Percentiles rank a stretch among this genome's conserved stretches.
Conservation (phyloP, 1,140 invertebrate species). For the Drosophila insularis region DNA sequence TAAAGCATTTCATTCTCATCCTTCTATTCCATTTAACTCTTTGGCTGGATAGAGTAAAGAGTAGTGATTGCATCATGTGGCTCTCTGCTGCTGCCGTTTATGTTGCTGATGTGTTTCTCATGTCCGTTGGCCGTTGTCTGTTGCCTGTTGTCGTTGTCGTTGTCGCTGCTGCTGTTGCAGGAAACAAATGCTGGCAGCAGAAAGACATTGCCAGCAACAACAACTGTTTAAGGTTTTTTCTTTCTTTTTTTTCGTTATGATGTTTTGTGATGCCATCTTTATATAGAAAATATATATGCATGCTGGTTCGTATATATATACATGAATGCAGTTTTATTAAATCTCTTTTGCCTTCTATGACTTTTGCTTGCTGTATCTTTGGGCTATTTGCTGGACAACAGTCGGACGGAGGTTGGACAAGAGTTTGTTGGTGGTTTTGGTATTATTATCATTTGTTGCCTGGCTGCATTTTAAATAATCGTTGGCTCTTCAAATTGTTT, state of each 20-base stretch:
- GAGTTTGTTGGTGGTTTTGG: constrained; percentile 26
- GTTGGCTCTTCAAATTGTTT: constrained; percentile 75
- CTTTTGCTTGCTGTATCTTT: constrained; percentile 57
- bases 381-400: constrained; percentile 46
- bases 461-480: constrained; percentile 78
- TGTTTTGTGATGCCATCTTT: constrained; percentile 5
- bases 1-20: background rate
- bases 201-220: constrained; percentile 24
- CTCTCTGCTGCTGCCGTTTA: background rate
- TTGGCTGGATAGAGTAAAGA: background rate
- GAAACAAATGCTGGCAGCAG: constrained; percentile 34
- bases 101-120: constrained; percentile 7
- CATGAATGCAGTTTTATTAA: constrained; percentile 62
- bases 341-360: constrained; percentile 59
- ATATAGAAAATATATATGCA: constrained; percentile 26
- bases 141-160: constrained; percentile 13
- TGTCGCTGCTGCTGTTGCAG: constrained; percentile 31
- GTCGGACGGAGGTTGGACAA: no score
- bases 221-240: constrained; percentile 36
- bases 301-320: constrained; percentile 20
- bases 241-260: constrained; percentile 16
- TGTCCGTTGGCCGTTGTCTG: constrained; percentile 1
- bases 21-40: background rate
- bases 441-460: constrained; percentile 76
- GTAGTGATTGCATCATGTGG: constrained; percentile 3